Conservation (phyloP, 2,113 vertebrate genomes). For the Dolichallabes microphthalmus region DNA sequence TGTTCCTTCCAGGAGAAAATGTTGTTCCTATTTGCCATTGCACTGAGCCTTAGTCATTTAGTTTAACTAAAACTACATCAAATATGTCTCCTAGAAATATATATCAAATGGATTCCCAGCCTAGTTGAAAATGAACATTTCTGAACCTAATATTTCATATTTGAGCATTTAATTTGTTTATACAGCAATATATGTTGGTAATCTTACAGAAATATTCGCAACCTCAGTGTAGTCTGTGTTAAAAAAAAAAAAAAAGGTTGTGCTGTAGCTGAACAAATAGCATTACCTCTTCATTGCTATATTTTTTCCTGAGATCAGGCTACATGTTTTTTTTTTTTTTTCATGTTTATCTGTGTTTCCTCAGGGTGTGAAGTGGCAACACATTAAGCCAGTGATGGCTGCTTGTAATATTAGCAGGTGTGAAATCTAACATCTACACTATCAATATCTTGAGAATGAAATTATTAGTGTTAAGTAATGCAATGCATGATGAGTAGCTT, state of each 20-base stretch:
- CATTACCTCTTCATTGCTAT: not conserved
- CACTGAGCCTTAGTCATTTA: not conserved
- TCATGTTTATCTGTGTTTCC: not conserved
- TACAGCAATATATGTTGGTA: not conserved
- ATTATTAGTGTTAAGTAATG: not conserved
- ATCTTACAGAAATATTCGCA: not conserved
- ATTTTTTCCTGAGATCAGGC: not conserved
- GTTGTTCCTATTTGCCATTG: slow-evolving; percentile 2
- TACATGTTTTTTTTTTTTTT: not conserved
- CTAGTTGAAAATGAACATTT: not conserved
- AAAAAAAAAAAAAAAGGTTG: not conserved
- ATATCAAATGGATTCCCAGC: not conserved
- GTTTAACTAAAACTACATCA: not conserved
- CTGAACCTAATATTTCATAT: not conserved
- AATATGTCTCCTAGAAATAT: not conserved
- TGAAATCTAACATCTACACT: not conserved
- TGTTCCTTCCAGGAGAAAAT: not conserved
- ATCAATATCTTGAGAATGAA: not conserved
- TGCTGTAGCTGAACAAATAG: not conserved
- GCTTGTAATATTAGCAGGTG: not conserved
- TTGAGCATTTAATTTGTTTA: not conserved
- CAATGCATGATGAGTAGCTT: not conserved
- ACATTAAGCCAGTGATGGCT: not conserved
- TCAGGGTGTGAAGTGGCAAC: not conserved
- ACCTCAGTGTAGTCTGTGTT: not conserved